A percentile compares a stretch with the other conserved stretches of the same genome.
Conservation (phyloP, 1,140 invertebrate genomes). For the Platyscapa corneri region DNA sequence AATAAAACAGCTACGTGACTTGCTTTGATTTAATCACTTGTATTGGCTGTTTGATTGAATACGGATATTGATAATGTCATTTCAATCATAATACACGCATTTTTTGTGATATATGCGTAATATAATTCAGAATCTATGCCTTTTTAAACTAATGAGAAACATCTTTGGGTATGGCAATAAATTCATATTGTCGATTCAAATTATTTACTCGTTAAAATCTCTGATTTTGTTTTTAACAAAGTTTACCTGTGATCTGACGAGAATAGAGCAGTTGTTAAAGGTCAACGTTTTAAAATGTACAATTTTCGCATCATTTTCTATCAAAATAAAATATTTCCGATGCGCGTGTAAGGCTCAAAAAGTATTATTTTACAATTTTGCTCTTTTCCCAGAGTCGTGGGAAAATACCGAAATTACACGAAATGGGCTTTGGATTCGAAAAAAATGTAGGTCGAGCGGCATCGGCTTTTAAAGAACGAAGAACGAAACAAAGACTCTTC, state of each 20-base stretch:
- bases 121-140: neutral
- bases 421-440: neutral
- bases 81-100: neutral
- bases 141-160: neutral
- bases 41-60: neutral
- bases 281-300: too few species aligned
- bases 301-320: too few species aligned
- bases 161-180: neutral
- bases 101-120: neutral
- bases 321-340: too few species aligned
- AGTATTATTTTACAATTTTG: neutral
- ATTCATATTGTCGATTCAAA: too few species aligned
- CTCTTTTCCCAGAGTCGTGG: neutral
- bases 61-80: neutral
- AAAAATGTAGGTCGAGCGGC: slow-evolving; percentile 10
- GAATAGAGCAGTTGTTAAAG: too few species aligned
- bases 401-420: neutral
- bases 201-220: too few species aligned
- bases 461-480: neutral
- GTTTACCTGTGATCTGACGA: too few species aligned
- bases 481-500: neutral
- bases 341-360: neutral
- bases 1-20: neutral
- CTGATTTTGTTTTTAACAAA: too few species aligned
- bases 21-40: neutral